These are phyloP conservation scores for Trematomus bernacchii DNA, from an alignment of 2,797 vertebrate species.

Conservation along the genomic window DNA sequence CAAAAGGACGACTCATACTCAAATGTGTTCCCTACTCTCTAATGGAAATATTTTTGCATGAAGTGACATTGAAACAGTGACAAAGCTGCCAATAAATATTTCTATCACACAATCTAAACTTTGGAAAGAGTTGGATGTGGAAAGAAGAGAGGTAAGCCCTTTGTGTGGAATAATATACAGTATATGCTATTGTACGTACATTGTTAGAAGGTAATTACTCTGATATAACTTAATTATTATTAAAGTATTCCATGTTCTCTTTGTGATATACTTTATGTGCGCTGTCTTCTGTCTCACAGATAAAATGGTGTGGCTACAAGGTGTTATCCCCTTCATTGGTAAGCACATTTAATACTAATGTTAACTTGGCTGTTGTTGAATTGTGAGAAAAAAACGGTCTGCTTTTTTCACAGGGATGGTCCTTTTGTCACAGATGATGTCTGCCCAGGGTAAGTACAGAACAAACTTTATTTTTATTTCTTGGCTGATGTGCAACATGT, in stretches of 20 bases:
- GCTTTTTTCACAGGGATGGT: conserved; percentile 27
- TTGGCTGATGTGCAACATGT: neutral
- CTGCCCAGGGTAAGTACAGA: conserved; percentile 10
- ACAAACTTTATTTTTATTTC: neutral
- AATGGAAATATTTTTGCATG: conserved; percentile 25
- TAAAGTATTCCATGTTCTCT: neutral
- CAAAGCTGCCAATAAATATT: neutral
- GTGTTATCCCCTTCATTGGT: neutral
- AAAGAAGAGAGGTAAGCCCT: conserved; percentile 10
- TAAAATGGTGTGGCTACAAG: conserved; percentile 13
- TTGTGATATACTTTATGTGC: neutral
- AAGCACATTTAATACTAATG: neutral
- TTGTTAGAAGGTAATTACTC: too few species aligned
- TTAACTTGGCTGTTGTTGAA: neutral
- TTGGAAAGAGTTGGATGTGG: neutral
- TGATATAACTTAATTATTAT: neutral
- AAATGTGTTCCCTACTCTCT: neutral
- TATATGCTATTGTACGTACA: too few species aligned
- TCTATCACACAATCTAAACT: too few species aligned
- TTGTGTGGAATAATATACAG: too few species aligned
- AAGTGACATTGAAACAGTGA: neutral
- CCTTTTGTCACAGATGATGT: neutral
- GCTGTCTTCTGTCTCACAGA: neutral
- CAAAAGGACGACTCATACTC: too few species aligned
- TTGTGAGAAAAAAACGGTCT: neutral